Evolutionary conservation across 1,140 invertebrate species (phyloP).

Genomic region (Bombus pascuorum): DNA sequence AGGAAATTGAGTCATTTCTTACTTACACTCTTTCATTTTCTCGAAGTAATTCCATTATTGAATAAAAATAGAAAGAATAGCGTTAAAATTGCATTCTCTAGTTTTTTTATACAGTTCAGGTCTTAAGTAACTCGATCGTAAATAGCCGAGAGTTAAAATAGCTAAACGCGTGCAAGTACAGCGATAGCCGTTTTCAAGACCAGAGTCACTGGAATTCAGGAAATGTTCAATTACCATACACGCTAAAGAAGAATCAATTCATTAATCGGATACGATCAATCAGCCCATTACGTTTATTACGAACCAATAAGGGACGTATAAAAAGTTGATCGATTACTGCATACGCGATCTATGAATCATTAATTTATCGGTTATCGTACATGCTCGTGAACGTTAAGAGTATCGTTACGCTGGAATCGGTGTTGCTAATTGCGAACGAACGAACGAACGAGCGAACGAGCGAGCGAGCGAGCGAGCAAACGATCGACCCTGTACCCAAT

Average conservation of each 20-base stretch:
- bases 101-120: neutral
- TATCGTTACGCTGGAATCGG: constrained; percentile 29
- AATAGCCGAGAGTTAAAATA: too few species aligned
- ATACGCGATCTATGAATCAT: constrained; percentile 7
- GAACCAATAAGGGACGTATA: neutral
- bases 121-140: neutral
- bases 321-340: constrained; percentile 15
- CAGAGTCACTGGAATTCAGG: neutral
- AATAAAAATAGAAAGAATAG: too few species aligned
- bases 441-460: neutral
- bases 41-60: too few species aligned
- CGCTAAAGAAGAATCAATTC: neutral
- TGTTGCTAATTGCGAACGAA: constrained; percentile 45
- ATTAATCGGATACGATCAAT: constrained; percentile 11
- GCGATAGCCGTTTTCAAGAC: neutral
- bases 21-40: too few species aligned
- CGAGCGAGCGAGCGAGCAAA: neutral
- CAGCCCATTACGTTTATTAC: neutral
- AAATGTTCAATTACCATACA: neutral
- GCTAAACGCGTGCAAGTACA: neutral
- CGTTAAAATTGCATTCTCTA: neutral
- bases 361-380: constrained; percentile 31
- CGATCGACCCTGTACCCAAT: constrained; percentile 28
- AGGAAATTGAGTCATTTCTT: too few species aligned
- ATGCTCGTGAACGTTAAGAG: neutral